Percentiles rank a stretch among this genome's conserved stretches.
phyloP scores from a whole-genome alignment of 1,140 invertebrate species.

The Trichonephila clavipes region DNA sequence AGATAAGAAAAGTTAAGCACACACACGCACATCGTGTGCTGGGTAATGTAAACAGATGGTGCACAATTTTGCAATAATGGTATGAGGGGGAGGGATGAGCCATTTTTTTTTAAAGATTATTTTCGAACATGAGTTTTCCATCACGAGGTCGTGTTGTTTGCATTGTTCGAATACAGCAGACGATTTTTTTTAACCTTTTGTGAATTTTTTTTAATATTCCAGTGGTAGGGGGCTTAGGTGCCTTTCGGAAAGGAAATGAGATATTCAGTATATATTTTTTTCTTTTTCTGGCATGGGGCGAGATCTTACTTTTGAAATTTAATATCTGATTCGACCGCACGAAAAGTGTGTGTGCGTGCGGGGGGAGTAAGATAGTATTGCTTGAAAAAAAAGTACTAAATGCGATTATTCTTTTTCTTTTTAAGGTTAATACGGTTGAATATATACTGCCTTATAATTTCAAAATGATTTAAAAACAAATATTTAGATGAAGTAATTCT shows the following conservation, averaged over 20 bases:
- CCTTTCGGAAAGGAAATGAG: background rate
- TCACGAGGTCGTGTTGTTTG: conserved; percentile 13
- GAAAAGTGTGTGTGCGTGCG: too few relatives aligned
- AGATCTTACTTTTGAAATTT: too few relatives aligned
- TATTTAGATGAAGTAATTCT: too few relatives aligned
- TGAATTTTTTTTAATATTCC: background rate
- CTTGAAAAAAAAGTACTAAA: too few relatives aligned
- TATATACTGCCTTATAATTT: too few relatives aligned
- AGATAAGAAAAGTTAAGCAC: conserved; percentile 23
- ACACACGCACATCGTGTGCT: background rate
- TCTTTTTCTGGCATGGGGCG: too few relatives aligned
- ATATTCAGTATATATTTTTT: background rate
- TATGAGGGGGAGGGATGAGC: background rate
- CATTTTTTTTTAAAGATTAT: background rate
- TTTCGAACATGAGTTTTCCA: conserved; percentile 34
- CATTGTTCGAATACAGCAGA: background rate
- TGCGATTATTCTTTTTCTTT: too few relatives aligned
- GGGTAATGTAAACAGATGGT: conserved; percentile 17
- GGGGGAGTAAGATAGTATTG: too few relatives aligned
- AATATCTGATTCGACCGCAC: too few relatives aligned
- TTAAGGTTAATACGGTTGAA: too few relatives aligned
- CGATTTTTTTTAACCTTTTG: background rate
- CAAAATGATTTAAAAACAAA: too few relatives aligned
- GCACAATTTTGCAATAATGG: conserved; percentile 27
- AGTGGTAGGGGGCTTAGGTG: background rate